Base-by-base conservation (phyloP, 2,113 vertebrate genomes). In the Columbina picui region DNA sequence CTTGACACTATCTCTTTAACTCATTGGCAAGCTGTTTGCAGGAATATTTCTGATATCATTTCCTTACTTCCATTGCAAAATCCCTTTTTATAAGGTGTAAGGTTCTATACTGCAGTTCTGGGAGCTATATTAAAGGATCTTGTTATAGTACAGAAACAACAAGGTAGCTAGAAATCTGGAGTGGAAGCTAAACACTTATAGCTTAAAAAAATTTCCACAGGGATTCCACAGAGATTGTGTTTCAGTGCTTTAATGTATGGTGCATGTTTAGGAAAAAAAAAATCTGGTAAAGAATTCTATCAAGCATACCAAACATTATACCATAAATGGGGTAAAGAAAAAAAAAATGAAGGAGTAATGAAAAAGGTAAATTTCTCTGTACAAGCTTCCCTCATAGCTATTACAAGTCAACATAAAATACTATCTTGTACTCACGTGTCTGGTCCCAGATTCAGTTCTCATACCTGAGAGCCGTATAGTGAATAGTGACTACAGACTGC, bases 41-140 rank as follows among this genome's bases (percentile, higher is more conserved):
- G 23, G 32, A 21, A 63, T 81, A 85, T 80, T 96, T 96, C 67
- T 96, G 67, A 64, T 84, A 92, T 64, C 6, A 78, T 74, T 95
- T 96, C 90, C 88, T 90, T 70, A 70, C 30, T 74, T 75, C 34
- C 71, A 80, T 68, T 90, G 60, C 79, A 93, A 93, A 96, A 90
- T 88, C 56, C 47, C 9, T 77, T 93, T 96, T 95, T 77, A 93
- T 93, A 94, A 90, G 69, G 84, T 96, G 89, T 60, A 70, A 94
- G 59, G 47, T 74, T 93, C 78, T 84, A 47, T 88, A 70, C 29
- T 67, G 55, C 26, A 86, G 71, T 59, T 50, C 63, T 83, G 87
- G 79, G 78, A 93, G 18, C 47, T 91, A 25, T 95, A 80, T 74
- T 90, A 90, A 90, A 85, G 45, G 36, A 59, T 59, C 34, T 74